These are phyloP conservation scores for Liasis olivaceus DNA, from an alignment of 2,797 vertebrate genomes.

Conservation along the genomic window DNA sequence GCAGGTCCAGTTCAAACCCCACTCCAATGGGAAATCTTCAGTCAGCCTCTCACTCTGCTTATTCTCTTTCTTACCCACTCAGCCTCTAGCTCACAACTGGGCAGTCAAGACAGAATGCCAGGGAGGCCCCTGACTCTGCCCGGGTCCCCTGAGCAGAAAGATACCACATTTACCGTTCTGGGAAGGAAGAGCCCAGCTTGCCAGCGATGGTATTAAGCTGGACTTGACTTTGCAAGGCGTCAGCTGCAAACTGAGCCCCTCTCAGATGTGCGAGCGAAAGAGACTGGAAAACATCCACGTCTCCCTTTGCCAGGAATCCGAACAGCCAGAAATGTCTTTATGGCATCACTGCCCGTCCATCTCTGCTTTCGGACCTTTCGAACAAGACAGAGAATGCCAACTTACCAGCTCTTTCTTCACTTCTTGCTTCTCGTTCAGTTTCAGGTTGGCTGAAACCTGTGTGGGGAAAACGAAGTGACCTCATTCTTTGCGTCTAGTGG, in stretches of 20 bases:
- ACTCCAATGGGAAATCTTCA: too few species aligned
- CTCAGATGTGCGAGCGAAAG: not conserved
- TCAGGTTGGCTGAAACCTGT: conserved; percentile 95
- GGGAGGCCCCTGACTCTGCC: not conserved
- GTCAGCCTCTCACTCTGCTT: not conserved
- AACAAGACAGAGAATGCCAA: not conserved
- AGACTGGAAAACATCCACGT: not conserved
- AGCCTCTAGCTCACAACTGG: not conserved
- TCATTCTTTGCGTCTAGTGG: too few species aligned
- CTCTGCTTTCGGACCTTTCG: not conserved
- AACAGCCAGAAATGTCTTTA: not conserved
- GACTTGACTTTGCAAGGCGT: not conserved
- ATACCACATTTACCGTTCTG: not conserved
- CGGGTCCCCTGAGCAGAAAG: not conserved
- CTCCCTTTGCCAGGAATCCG: not conserved
- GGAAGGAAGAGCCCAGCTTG: not conserved
- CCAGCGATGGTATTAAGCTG: not conserved
- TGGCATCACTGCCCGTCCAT: not conserved
- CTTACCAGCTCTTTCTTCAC: conserved; percentile 96
- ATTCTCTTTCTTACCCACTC: not conserved
- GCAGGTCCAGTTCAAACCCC: not conserved
- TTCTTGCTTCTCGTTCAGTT: conserved; percentile 92
- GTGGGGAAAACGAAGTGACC: not conserved
- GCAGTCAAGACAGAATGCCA: not conserved
- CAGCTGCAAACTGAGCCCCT: not conserved